A percentile compares a stretch with the other conserved stretches of the same genome.
Conservation (phyloP, 2,797 vertebrate species). For the Morelia viridis region DNA sequence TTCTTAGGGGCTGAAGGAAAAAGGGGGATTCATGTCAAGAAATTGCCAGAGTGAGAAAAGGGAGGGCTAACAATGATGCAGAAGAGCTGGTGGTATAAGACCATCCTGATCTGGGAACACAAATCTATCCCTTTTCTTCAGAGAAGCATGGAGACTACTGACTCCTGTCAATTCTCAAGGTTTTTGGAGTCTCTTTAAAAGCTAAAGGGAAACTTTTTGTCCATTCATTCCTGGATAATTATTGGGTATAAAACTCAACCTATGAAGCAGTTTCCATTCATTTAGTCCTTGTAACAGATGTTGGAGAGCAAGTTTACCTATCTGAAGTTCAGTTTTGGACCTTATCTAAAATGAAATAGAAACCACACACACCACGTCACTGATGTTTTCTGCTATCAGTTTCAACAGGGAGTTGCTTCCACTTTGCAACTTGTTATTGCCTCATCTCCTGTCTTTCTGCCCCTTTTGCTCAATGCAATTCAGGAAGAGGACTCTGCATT, state of each 20-base stretch:
- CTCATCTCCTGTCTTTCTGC: no score
- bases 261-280: not conserved
- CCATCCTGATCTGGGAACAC: not conserved
- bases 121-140: not conserved
- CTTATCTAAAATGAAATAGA: not conserved
- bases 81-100: not conserved
- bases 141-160: not conserved
- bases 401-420: not conserved
- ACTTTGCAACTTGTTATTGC: no score
- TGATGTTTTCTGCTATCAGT: not conserved
- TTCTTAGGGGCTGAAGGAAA: constrained; percentile 48
- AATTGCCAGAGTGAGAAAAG: not conserved
- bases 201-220: not conserved
- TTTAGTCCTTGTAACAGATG: not conserved
- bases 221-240: not conserved
- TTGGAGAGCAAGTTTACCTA: not conserved
- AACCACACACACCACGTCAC: not conserved
- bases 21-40: not conserved
- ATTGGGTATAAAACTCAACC: not conserved
- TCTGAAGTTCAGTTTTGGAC: not conserved
- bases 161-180: no score
- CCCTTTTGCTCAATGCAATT: no score
- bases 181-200: not conserved
- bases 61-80: not conserved
- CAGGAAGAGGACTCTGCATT: no score